Evolutionary conservation across 2,113 vertebrate genomes (phyloP).

Genomic region (Pteropus alecto): DNA sequence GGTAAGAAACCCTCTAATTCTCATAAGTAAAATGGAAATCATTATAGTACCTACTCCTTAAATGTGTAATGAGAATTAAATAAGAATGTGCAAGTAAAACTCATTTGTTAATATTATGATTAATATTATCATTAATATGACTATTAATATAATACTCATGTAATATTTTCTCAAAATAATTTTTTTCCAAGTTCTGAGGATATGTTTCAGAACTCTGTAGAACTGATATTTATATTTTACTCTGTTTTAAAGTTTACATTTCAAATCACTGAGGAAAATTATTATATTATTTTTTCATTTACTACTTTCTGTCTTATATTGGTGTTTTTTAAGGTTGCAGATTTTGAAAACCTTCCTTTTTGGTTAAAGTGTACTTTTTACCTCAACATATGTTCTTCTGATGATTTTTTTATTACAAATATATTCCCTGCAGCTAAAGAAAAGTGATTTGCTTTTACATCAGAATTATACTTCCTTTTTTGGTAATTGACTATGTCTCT

Average conservation of each 20-base stretch:
- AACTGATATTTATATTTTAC: neutral
- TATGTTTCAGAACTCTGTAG: neutral
- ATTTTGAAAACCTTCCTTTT: neutral
- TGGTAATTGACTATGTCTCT: neutral
- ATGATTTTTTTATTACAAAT: neutral
- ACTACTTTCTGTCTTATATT: neutral
- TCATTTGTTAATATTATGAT: neutral
- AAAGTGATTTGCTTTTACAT: neutral
- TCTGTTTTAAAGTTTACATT: neutral
- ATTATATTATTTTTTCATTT: neutral
- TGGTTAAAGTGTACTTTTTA: neutral
- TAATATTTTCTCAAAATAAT: neutral
- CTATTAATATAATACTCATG: neutral
- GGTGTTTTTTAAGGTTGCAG: neutral
- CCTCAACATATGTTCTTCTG: neutral
- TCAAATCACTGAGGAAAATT: neutral
- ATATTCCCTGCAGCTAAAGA: neutral
- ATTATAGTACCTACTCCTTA: neutral
- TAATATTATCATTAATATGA: no score
- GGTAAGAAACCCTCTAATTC: neutral
- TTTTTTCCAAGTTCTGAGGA: neutral
- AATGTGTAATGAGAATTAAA: neutral
- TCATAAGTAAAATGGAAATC: neutral
- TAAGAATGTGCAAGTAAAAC: neutral
- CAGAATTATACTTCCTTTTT: neutral